Evolutionary conservation across 2,888 invertebrate genomes (phyloP).

Genomic region (Phytoseiulus persimilis): DNA sequence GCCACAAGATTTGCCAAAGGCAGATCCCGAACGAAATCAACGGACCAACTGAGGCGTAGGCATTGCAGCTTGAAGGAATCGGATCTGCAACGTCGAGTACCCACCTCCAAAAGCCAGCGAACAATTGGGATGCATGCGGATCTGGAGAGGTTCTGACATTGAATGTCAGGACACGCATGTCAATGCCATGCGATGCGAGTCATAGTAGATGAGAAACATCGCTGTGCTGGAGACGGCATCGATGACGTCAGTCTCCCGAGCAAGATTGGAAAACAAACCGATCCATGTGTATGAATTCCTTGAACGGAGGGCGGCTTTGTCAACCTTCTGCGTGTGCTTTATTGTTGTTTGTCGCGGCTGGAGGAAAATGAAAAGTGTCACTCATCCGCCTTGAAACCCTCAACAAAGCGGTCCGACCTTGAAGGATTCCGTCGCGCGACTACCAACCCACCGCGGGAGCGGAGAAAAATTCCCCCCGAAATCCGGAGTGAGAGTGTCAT

Average conservation of each 20-base stretch:
- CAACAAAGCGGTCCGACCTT: too few species aligned
- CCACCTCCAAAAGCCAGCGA: neutral
- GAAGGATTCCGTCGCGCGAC: too few species aligned
- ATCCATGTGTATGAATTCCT: too few species aligned
- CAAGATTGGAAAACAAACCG: too few species aligned
- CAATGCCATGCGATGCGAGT: neutral
- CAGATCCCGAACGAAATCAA: neutral
- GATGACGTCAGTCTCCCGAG: too few species aligned
- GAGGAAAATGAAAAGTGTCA: neutral
- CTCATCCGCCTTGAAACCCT: neutral
- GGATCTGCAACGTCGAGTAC: neutral
- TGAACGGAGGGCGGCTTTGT: too few species aligned
- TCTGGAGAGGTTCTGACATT: neutral
- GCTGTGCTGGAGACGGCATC: too few species aligned
- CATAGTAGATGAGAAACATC: neutral
- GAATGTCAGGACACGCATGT: neutral
- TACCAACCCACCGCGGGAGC: too few species aligned
- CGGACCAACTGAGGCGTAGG: neutral
- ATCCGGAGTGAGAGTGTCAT: too few species aligned
- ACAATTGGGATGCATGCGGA: neutral
- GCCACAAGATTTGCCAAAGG: neutral
- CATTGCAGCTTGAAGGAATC: neutral
- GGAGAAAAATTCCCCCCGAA: too few species aligned
- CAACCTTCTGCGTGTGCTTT: neutral
- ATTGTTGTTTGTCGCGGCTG: neutral